A percentile compares a stretch with the other conserved stretches of the same genome.
These are phyloP conservation scores for Alectoris magna DNA, from an alignment of 2,797 vertebrate species.

Conservation along the genomic window DNA sequence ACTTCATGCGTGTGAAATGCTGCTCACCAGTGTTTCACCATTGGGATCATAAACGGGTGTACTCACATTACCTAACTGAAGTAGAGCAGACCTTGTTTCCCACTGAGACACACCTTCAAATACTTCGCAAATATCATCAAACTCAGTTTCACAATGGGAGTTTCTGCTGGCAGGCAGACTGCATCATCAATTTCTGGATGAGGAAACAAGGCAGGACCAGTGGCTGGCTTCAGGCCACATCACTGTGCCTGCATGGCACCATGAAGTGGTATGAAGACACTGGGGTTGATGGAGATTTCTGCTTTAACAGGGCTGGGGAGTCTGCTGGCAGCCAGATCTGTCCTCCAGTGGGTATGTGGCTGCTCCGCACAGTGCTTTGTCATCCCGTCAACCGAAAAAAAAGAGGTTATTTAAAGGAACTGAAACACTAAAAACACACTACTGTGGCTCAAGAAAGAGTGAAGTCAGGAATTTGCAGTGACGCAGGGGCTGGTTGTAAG, in stretches of 20 bases:
- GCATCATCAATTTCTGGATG: conserved; percentile 37
- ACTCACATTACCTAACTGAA: conserved; percentile 8
- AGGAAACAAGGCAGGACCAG: conserved; percentile 18
- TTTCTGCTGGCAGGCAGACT: conserved; percentile 24
- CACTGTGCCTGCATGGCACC: not conserved
- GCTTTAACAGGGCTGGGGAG: conserved; percentile 5
- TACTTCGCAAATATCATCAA: conserved; percentile 69
- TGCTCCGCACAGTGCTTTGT: not conserved
- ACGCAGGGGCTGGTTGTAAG: conserved; percentile 39
- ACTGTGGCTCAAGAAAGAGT: not conserved
- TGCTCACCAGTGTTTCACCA: not conserved
- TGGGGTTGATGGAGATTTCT: not conserved
- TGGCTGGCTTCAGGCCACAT: conserved; percentile 5
- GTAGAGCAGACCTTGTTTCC: not conserved
- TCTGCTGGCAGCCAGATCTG: conserved; percentile 7
- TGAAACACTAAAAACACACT: not conserved
- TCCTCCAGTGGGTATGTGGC: not conserved
- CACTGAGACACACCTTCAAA: conserved; percentile 54
- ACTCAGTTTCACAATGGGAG: conserved; percentile 54
- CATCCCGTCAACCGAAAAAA: not conserved
- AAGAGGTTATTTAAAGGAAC: not conserved
- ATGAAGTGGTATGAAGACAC: conserved; percentile 14
- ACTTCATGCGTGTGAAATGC: not conserved
- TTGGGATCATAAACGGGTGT: conserved; percentile 1
- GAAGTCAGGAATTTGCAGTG: conserved; percentile 42